Evolutionary conservation across 2,888 invertebrate species (phyloP), one percentile per base, ranked within the genome.

Genomic region (Nemoura dubitans): DNA sequence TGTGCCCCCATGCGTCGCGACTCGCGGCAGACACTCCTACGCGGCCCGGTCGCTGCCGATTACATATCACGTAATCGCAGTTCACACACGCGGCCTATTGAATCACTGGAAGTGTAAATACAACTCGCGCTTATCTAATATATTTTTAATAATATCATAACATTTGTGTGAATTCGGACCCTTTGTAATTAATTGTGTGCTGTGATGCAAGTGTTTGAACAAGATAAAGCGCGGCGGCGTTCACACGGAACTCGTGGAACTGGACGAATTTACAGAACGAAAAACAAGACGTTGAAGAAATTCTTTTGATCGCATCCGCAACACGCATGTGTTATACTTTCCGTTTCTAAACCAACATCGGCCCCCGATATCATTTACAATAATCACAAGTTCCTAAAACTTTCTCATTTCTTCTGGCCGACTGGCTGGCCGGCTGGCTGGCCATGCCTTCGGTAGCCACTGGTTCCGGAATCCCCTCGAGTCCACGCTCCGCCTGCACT

Each of bases 301-400:
- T 59, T 59, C 3, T 59, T 59, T 36, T 21, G 59, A 59, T 16
- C 59, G 59, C 59, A 78, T 78, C 78, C 78, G 78, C 16, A 26
- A 78, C 78, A 78, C 78, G 78, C 78, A 78, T 27, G 28, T 78
- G 10, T 14, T 27, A 78, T 78, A 81, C 76, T 86, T 43, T 80
- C 83, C 2, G 83, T 83, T 83, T 83, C 83, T 25, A 83, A 83
- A 36, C 36, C 83, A 83, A 14, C 43, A 83, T 16, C 36, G n/a
- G 43, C 26, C 30, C 43, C 30, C 43, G 43, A 26, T 42, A 26
- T 83, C 83, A 83, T 30, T 42, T 36, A 21, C 16, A 83, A 42
- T 42, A n/a, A 83, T 83, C 26, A 42, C n/a, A 26, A 42, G 36
- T 83, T 36, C 36, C 16, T 21, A 42, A 83, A 83, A 83, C 83